Evolutionary conservation across 2,113 vertebrate species (phyloP), one percentile per base, ranked within the genome.

Genomic region (Lontra canadensis): DNA sequence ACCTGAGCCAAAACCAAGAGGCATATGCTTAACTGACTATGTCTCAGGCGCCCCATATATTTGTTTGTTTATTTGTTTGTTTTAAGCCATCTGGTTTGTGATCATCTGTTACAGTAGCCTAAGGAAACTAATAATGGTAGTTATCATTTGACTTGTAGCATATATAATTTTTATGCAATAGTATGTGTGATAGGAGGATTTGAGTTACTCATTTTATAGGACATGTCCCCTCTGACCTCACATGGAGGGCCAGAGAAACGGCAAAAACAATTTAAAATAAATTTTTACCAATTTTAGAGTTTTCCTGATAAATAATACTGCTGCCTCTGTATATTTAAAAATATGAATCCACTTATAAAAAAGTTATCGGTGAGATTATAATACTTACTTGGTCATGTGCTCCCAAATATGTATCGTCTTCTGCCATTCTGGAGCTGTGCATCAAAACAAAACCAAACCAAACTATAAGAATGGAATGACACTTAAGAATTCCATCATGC

Each of bases 391-490:
- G 98, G 86, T 99, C 98, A 34, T 97, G 95, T 9, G 98, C 98
- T 98, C 98, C 98, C 98, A 99, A 97, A 81, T 98, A 99, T 3
- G 98, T 88, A 97, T 98, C 98, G 44, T 99, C 98, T 97, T 98
- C 98, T 61, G 98, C 98, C 99, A 99, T 99, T 96, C 97, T 98
- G 98, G 85, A 97, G 96, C 98, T 99, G 97, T 97, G 97, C 6
- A 69, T 31, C n/a, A 92, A 94, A 96, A 94, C 55, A 97, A 89
- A 94, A 97, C 49, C 95, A 76, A 91, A 73, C 65, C 88, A 23
- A 86, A 88, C 25, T 39, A 59, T 95, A 95, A 92, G 34, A 17
- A 36, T 52, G 90, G 36, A 63, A 69, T 57, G 26, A 92, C 89
- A 42, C 74, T 94, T 88, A 49, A 74, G 93, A 82, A 87, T 25